Evolutionary conservation across 2,888 invertebrate species (phyloP), one percentile per base, ranked within the genome.

Genomic region (Pharmacophagus antenor): DNA sequence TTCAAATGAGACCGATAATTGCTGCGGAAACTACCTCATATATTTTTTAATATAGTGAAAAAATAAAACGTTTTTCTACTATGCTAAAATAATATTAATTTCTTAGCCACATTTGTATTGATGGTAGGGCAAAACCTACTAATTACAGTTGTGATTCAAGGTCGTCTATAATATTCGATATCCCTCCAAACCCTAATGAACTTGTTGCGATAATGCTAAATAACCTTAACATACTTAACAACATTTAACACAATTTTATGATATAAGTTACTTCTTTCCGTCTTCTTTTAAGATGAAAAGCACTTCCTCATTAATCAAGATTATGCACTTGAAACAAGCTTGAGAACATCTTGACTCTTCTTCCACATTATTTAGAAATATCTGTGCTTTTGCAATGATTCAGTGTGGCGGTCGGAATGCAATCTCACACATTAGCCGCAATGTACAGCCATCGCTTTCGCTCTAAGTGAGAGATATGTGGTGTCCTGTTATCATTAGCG

Each of bases 401-500:
- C 62, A 64, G 62, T 50, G 53, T 44, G 41, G 21, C 42, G 48
- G 61, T 44, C 56, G 15, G 50, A 50, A 27, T 48, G 61, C 64
- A 65, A 66, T 65, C 63, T 64, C 58, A 58, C 63, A 61, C 68
- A 67, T 68, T 67, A 67, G 62, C 63, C 15, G 46, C 55, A 57
- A 42, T 58, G 65, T 60, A 62, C 58, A 15, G 22, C 44, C 64
- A 65, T 68, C 63, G 61, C 47, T 65, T 61, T 58, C 50, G 23
- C 66, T 21, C 61, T 60, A 55, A 63, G 64, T 62, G 58, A 53
- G 61, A 61, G 57, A 63, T 58, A 62, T 62, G 51, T 37, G 27
- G 21, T 20, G 25, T 10, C 23, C 6, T 18, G 44, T 50, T 54
- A 21, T 55, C 54, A 27, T 54, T 22, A 49, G 15, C 57, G 42